These are phyloP conservation scores for rat (Rattus norvegicus) DNA, from an alignment of 2,113 vertebrate genomes.

Conservation along the genomic window GRCr8 NC_086035.1:32406001-32406500, in stretches of 20 bases:
- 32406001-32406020: background rate
- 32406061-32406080: constrained; percentile 28
- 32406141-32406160: constrained; percentile 29
- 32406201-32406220: constrained; percentile 45
- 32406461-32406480: constrained; percentile 75
- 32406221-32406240: constrained; percentile 52
- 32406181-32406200: constrained; percentile 43
- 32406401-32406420: constrained; percentile 83
- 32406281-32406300: constrained; percentile 55
- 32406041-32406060: constrained; percentile 19
- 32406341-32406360: constrained; percentile 82
- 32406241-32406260: background rate
- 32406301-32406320: constrained; percentile 86
- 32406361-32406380: constrained; percentile 88
- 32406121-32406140: constrained; percentile 35
- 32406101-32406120: constrained; percentile 30
- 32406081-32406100: constrained; percentile 40
- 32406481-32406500: constrained; percentile 76
- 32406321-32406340: constrained; percentile 89
- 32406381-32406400: constrained; percentile 87
- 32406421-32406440: constrained; percentile 79
- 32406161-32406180: constrained; percentile 8
- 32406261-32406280: constrained; percentile 4
- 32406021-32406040: constrained; percentile 17
- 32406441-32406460: constrained; percentile 82